phyloP scores from a whole-genome alignment of 2,113 vertebrate genomes.

The Dipodomys stephensi region DNA sequence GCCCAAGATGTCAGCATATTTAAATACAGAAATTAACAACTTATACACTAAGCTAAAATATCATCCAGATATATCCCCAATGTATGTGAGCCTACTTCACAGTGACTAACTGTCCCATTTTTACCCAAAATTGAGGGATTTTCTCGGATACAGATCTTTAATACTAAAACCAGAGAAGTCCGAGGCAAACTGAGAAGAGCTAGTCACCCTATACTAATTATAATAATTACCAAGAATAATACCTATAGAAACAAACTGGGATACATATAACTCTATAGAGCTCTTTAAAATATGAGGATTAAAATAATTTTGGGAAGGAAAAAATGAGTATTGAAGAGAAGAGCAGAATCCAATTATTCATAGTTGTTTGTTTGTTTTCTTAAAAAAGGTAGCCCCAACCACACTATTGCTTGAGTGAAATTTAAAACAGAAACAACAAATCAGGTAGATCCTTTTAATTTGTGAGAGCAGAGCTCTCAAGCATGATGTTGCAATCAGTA shows the following conservation, averaged over 20 bases:
- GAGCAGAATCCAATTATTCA: conserved; percentile 47
- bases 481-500: conserved; percentile 74
- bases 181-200: neutral
- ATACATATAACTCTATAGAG: neutral
- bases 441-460: conserved; percentile 55
- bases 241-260: neutral
- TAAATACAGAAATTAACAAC: conserved; percentile 51
- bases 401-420: conserved; percentile 55
- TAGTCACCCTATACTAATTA: neutral
- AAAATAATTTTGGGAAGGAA: conserved; percentile 46
- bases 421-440: conserved; percentile 68
- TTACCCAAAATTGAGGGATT: conserved; percentile 32
- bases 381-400: neutral
- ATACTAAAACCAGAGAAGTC: conserved; percentile 17
- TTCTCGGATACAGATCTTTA: neutral
- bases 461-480: conserved; percentile 58
- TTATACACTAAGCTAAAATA: conserved; percentile 11
- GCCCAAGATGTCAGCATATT: conserved; percentile 54
- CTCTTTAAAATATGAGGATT: conserved; percentile 3
- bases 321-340: conserved; percentile 9
- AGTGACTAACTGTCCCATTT: conserved; percentile 26
- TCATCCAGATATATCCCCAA: neutral
- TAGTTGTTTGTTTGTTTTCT: neutral
- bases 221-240: conserved; percentile 25
- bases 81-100: neutral